phyloP scores from a whole-genome alignment of 2,888 invertebrate genomes.

The Copidosoma aretas region DNA sequence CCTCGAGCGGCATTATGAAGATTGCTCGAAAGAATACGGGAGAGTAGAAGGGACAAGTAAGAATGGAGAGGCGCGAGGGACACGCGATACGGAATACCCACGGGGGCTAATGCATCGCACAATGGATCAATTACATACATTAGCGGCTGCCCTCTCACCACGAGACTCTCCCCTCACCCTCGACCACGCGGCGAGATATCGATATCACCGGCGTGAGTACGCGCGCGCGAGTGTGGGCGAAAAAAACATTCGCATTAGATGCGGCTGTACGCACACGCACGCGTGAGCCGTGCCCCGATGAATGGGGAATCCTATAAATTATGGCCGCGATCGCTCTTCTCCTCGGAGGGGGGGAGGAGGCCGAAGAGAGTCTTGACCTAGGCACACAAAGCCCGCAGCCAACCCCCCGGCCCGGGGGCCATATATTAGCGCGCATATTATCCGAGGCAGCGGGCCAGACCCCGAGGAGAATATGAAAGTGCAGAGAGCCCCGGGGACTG shows the following conservation, averaged over 20 bases:
- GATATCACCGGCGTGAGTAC: slow-evolving; percentile 23
- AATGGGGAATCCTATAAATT: slow-evolving; percentile 49
- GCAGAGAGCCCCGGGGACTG: no score
- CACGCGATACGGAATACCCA: slow-evolving; percentile 18
- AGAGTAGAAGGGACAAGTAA: slow-evolving; percentile 25
- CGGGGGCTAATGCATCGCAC: slow-evolving; percentile 56
- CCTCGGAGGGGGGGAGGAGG: slow-evolving; percentile 12
- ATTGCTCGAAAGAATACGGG: slow-evolving; percentile 31
- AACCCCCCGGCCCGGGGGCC: slow-evolving; percentile 26
- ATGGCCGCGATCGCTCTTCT: slow-evolving; percentile 46
- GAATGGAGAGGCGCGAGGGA: slow-evolving; percentile 28
- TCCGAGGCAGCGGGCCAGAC: slow-evolving; percentile 24
- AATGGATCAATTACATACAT: slow-evolving; percentile 62
- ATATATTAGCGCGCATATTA: slow-evolving; percentile 14
- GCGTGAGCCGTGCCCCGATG: slow-evolving; percentile 38
- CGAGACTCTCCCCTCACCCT: slow-evolving; percentile 35
- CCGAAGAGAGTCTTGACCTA: slow-evolving; percentile 49
- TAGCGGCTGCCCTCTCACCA: slow-evolving; percentile 50
- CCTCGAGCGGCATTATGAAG: slow-evolving; percentile 28
- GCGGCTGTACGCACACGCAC: neutral
- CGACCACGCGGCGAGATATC: slow-evolving; percentile 43
- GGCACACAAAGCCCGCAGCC: slow-evolving; percentile 30
- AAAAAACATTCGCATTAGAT: neutral
- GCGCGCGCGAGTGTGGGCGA: slow-evolving; percentile 4
- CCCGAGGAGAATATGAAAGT: no score